Percentiles rank a stretch among this genome's conserved stretches.
Evolutionary conservation across 2,797 vertebrate genomes (phyloP).

Genomic region (Xenopus petersii): DNA sequence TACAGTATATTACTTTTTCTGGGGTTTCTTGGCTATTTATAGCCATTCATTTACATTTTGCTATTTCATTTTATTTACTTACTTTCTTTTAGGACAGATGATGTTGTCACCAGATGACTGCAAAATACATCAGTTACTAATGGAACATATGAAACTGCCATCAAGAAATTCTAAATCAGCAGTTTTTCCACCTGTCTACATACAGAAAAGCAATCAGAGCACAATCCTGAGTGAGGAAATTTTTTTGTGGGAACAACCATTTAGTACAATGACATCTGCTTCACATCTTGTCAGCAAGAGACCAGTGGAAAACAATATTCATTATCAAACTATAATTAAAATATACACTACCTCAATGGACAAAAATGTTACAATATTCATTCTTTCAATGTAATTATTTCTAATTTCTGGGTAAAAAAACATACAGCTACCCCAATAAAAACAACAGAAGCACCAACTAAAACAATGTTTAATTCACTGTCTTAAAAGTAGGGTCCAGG

Average conservation of each 20-base stretch:
- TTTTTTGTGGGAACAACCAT: constrained; percentile 33
- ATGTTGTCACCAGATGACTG: constrained; percentile 34
- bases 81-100: constrained; percentile 34
- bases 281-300: constrained; percentile 32
- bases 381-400: too few species aligned
- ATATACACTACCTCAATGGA: constrained; percentile 12
- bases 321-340: constrained; percentile 3
- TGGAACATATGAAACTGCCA: constrained; percentile 32
- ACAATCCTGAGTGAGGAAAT: constrained; percentile 27
- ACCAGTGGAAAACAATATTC: constrained; percentile 17
- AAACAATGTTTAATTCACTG: too few species aligned
- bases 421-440: too few species aligned
- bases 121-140: constrained; percentile 41
- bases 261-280: constrained; percentile 36
- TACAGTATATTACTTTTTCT: not conserved
- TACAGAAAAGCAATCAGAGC: constrained; percentile 17
- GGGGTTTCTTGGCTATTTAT: constrained; percentile 10
- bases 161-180: constrained; percentile 40
- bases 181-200: constrained; percentile 40
- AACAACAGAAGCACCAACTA: too few species aligned
- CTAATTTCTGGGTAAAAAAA: not conserved
- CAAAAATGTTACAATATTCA: not conserved
- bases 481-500: too few species aligned
- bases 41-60: constrained; percentile 9
- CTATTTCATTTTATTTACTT: too few species aligned